phyloP scores from a whole-genome alignment of 2,888 invertebrate genomes.

The Lasius fuliginosus region DNA sequence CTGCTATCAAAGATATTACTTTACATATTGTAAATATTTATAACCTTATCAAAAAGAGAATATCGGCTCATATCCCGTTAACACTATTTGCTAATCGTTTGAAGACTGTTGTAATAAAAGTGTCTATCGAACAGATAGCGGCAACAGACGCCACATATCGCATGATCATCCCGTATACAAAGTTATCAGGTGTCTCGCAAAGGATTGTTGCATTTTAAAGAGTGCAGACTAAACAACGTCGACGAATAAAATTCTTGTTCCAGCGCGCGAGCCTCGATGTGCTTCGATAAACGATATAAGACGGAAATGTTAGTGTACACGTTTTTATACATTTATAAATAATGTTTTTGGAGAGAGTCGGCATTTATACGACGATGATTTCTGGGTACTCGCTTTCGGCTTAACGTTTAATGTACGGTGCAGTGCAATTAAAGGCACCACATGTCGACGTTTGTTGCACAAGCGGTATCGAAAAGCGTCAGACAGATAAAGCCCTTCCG shows the following conservation, averaged over 20 bases:
- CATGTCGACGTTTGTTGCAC: slow-evolving; percentile 20
- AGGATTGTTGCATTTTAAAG: slow-evolving; percentile 2
- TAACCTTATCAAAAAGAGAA: neutral
- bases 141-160: slow-evolving; percentile 19
- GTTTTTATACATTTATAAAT: neutral
- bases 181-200: slow-evolving; percentile 46
- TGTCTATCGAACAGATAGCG: slow-evolving; percentile 11
- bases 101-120: slow-evolving; percentile 29
- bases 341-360: neutral
- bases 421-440: slow-evolving; percentile 60
- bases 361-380: neutral
- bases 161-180: slow-evolving; percentile 32
- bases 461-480: neutral
- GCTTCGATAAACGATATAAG: slow-evolving; percentile 4
- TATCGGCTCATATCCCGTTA: slow-evolving; percentile 21
- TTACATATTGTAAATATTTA: neutral
- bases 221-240: slow-evolving; percentile 25
- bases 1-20: slow-evolving; percentile 1
- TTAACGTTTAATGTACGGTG: neutral
- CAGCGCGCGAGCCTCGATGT: neutral
- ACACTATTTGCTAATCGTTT: neutral
- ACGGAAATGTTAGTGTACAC: neutral
- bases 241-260: neutral
- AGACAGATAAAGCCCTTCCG: slow-evolving; percentile 29
- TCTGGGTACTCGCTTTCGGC: neutral